phyloP scores from a whole-genome alignment of 2,797 vertebrate genomes.

The Hemitrygon akajei region DNA sequence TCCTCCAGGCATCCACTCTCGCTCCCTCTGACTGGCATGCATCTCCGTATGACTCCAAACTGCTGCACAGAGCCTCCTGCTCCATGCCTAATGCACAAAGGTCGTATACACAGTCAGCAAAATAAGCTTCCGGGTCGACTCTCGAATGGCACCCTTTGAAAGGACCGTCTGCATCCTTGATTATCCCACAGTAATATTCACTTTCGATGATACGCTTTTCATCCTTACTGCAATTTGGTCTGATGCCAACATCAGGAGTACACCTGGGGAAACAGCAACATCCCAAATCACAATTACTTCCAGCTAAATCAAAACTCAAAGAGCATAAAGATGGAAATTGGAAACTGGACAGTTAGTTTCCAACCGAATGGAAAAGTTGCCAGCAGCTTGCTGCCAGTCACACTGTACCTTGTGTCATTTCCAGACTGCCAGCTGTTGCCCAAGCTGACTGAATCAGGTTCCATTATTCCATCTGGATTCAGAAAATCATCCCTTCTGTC shows the following conservation, averaged over 20 bases:
- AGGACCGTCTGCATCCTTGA: constrained; percentile 42
- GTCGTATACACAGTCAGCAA: constrained; percentile 49
- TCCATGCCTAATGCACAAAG: constrained; percentile 49
- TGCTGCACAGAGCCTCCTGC: constrained; percentile 44
- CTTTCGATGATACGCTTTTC: constrained; percentile 47
- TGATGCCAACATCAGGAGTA: constrained; percentile 42
- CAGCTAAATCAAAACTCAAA: background rate
- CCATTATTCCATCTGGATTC: constrained; percentile 52
- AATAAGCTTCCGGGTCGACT: constrained; percentile 46
- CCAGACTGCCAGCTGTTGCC: constrained; percentile 55
- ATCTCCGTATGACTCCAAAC: constrained; percentile 50
- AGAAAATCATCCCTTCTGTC: constrained; percentile 50
- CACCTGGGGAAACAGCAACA: constrained; percentile 44
- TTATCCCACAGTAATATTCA: constrained; percentile 48
- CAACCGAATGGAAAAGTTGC: background rate
- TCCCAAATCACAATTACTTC: background rate
- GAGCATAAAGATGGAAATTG: background rate
- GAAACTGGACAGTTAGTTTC: background rate
- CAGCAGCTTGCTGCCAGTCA: background rate
- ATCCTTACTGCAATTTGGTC: constrained; percentile 43
- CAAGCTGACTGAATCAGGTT: constrained; percentile 47
- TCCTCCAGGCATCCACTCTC: constrained; percentile 48
- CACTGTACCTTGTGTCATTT: constrained; percentile 50
- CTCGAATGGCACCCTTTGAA: constrained; percentile 46
- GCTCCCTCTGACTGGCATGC: constrained; percentile 48